Evolutionary conservation across 92 coral and sea anemone species (phyloP).

Genomic region (Heteractis magnifica): DNA sequence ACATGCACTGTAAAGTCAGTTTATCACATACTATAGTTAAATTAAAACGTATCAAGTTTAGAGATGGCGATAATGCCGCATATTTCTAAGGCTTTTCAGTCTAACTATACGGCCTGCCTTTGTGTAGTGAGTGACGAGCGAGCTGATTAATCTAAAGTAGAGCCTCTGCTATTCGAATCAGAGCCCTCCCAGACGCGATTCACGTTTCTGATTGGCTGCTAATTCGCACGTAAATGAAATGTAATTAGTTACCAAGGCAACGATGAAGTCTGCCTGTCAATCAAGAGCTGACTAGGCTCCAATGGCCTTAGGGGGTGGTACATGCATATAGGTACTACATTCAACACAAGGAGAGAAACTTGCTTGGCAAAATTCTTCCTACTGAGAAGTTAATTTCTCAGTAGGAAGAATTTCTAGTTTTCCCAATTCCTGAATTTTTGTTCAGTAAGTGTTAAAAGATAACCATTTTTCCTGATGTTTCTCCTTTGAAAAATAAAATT

Average conservation of each 20-base stretch:
- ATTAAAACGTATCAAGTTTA: slow-evolving; percentile 7
- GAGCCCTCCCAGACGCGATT: slow-evolving; percentile 38
- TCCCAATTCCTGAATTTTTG: no score
- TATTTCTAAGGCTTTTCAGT: not conserved
- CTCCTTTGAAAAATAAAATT: not conserved
- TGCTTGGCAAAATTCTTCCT: not conserved
- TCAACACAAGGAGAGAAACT: not conserved
- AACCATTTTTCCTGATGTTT: not conserved
- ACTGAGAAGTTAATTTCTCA: not conserved
- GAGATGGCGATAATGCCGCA: not conserved
- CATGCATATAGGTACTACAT: not conserved
- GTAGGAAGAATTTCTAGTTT: not conserved
- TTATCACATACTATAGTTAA: slow-evolving; percentile 12
- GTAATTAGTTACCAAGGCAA: slow-evolving; percentile 72
- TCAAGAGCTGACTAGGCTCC: slow-evolving; percentile 25
- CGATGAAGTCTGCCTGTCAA: slow-evolving; percentile 61
- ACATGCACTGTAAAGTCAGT: slow-evolving; percentile 18
- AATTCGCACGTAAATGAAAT: slow-evolving; percentile 76
- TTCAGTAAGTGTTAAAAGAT: no score
- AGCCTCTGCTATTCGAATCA: slow-evolving; percentile 28
- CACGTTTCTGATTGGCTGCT: slow-evolving; percentile 64
- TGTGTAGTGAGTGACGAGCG: slow-evolving; percentile 21
- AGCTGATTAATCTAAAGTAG: slow-evolving; percentile 5
- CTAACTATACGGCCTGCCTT: not conserved
- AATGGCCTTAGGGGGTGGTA: not conserved